Evolutionary conservation across 1,140 invertebrate species (phyloP).

Genomic region (Lysiphlebus fabarum): DNA sequence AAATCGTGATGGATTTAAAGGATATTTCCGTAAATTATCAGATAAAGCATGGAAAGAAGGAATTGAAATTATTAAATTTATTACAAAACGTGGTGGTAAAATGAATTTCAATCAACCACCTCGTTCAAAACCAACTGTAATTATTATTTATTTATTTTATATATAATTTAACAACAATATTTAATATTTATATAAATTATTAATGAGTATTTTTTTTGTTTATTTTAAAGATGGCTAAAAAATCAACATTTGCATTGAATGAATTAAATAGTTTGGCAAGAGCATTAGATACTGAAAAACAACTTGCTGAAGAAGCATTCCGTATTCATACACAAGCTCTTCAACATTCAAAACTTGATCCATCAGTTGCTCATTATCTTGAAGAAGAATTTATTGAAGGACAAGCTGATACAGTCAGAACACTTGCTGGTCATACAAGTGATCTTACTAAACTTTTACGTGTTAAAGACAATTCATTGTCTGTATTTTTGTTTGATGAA

Average conservation of each 20-base stretch:
- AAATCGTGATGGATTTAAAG: constrained; percentile 72
- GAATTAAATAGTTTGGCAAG: constrained; percentile 70
- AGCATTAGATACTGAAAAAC: constrained; percentile 72
- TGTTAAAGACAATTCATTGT: constrained; percentile 61
- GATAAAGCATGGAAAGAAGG: constrained; percentile 72
- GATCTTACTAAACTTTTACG: constrained; percentile 67
- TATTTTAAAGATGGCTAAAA: constrained; percentile 32
- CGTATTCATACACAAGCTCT: constrained; percentile 58
- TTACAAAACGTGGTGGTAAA: constrained; percentile 67
- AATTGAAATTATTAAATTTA: constrained; percentile 72
- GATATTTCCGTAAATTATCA: constrained; percentile 69
- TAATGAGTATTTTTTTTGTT: constrained; percentile 17
- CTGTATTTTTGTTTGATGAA: constrained; percentile 74
- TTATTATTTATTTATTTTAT: background rate
- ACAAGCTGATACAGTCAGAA: constrained; percentile 64
- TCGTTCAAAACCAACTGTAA: constrained; percentile 37
- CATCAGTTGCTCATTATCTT: constrained; percentile 63
- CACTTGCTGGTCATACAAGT: constrained; percentile 67
- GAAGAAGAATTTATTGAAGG: constrained; percentile 72
- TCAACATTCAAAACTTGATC: constrained; percentile 41
- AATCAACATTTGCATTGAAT: constrained; percentile 47
- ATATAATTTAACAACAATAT: background rate
- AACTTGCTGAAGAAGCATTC: constrained; percentile 65
- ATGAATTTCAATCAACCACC: constrained; percentile 52
- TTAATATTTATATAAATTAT: constrained; percentile 9